Evolutionary conservation across 2,113 vertebrate genomes (phyloP).

Genomic region (Oreamnos americanus): DNA sequence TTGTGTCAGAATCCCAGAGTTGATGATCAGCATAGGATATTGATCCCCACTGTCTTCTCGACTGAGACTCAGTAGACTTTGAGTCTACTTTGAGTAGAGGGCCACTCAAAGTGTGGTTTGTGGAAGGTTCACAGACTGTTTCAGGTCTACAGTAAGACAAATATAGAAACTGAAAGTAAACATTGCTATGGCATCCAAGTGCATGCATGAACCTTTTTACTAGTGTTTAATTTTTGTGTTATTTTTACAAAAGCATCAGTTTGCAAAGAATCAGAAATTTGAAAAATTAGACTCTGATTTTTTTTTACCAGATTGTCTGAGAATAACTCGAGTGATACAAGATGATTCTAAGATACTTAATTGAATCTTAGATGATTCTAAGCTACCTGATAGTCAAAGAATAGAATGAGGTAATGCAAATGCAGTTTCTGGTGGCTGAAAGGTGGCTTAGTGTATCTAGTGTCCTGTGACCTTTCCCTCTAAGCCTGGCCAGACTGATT

Average conservation of each 20-base stretch:
- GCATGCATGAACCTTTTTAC: background rate
- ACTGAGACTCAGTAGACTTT: background rate
- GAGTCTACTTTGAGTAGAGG: background rate
- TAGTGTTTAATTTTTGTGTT: background rate
- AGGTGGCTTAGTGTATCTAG: background rate
- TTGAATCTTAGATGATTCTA: background rate
- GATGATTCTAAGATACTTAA: background rate
- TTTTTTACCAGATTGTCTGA: background rate
- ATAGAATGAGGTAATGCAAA: background rate
- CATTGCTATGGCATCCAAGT: background rate
- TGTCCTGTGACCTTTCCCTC: background rate
- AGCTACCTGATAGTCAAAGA: background rate
- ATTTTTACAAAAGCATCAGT: background rate
- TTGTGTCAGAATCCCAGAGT: background rate
- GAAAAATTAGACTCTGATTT: background rate
- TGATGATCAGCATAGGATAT: background rate
- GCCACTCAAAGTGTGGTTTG: background rate
- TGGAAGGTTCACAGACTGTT: background rate
- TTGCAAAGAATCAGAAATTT: background rate
- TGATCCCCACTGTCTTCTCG: background rate
- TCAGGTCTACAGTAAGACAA: background rate
- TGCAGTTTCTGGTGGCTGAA: background rate
- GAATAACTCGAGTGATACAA: background rate
- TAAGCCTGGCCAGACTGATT: background rate
- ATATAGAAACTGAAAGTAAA: background rate